phyloP scores from a whole-genome alignment of 37 sponge, comb jelly and placozoan species.

The Aplysina aerophoba region DNA sequence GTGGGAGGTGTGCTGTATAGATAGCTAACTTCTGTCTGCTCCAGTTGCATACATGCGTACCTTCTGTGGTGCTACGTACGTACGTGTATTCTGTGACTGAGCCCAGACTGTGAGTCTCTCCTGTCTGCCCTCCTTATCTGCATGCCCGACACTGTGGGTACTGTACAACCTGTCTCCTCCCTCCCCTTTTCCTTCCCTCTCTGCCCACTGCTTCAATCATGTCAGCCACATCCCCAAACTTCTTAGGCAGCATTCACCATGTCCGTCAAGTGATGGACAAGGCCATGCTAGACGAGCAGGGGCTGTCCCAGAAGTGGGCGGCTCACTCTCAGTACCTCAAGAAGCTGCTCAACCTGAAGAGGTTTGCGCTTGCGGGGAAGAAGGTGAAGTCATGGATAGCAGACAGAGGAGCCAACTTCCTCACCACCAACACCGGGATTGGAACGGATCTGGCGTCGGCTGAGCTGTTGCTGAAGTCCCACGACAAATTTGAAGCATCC shows the following conservation, averaged over 20 bases:
- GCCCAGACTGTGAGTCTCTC: too few relatives aligned
- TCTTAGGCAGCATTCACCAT: constrained; percentile 45
- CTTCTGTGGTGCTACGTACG: too few relatives aligned
- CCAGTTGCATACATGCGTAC: too few relatives aligned
- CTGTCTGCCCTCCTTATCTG: too few relatives aligned
- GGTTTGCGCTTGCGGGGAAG: constrained; percentile 49
- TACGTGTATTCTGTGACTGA: too few relatives aligned
- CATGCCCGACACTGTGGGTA: too few relatives aligned
- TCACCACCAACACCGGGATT: constrained; percentile 38
- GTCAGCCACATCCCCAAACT: constrained; percentile 31
- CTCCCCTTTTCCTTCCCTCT: too few relatives aligned
- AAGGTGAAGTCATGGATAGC: constrained; percentile 65
- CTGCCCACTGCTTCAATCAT: too few relatives aligned
- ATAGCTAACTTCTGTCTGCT: too few relatives aligned
- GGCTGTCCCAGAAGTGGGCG: constrained; percentile 40
- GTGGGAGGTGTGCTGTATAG: too few relatives aligned
- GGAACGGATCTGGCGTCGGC: constrained; percentile 24
- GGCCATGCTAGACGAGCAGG: constrained; percentile 42
- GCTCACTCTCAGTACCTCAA: constrained; percentile 21
- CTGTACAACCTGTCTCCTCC: too few relatives aligned
- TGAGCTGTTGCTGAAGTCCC: constrained; percentile 39
- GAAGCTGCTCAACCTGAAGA: constrained; percentile 42
- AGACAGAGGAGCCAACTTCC: constrained; percentile 45
- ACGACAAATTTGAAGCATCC: constrained; percentile 55
- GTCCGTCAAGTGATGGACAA: constrained; percentile 67